A percentile compares a stretch with the other conserved stretches of the same genome.
Evolutionary conservation across 2,113 vertebrate genomes (phyloP).

Genomic region (Macquaria australasica): DNA sequence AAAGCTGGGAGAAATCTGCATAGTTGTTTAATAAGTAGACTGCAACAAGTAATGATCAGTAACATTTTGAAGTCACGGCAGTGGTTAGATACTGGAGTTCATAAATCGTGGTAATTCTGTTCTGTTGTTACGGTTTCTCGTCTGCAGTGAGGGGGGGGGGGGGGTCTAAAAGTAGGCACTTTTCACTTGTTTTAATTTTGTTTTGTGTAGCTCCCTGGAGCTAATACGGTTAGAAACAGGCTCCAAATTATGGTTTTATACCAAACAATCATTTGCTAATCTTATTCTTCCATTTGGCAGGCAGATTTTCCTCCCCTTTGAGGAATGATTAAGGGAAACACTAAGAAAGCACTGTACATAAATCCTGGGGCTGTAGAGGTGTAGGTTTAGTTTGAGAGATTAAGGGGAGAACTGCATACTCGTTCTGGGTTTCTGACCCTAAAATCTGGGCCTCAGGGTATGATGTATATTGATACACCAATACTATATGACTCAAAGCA

Average conservation of each 20-base stretch:
- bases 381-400: neutral
- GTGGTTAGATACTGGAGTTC: neutral
- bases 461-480: neutral
- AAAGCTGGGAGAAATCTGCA: constrained; percentile 2
- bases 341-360: neutral
- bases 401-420: neutral
- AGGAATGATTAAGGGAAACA: neutral
- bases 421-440: neutral
- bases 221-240: neutral
- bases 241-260: neutral
- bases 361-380: neutral
- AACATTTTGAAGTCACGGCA: constrained; percentile 1
- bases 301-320: neutral
- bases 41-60: constrained; percentile 5
- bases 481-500: neutral
- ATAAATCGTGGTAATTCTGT: neutral
- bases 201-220: neutral
- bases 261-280: neutral
- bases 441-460: neutral
- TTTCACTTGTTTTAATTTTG: neutral
- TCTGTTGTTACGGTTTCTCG: constrained; percentile 1
- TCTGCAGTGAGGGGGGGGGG: neutral
- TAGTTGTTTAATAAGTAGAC: constrained; percentile 9
- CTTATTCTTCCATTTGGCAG: neutral
- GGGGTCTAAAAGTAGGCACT: neutral